These are phyloP conservation scores for Fratercula arctica DNA, from an alignment of 2,797 vertebrate species.

Conservation along the genomic window DNA sequence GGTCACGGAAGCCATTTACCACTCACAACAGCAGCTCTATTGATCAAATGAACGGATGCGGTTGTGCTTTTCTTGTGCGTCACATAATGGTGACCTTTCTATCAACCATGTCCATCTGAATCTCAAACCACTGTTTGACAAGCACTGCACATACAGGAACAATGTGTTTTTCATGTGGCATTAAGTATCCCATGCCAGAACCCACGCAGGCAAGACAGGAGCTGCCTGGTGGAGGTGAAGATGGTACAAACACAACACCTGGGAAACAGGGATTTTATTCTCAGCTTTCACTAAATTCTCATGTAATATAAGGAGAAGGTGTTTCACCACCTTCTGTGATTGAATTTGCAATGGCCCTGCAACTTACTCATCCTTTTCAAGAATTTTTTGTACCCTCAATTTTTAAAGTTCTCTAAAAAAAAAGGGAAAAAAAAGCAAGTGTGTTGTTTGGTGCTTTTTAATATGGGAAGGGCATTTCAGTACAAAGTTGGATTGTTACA, in stretches of 20 bases:
- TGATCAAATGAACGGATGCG: neutral
- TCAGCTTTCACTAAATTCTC: neutral
- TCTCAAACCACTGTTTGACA: neutral
- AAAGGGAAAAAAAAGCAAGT: neutral
- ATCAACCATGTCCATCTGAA: neutral
- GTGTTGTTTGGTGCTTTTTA: neutral
- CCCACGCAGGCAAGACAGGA: neutral
- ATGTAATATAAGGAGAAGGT: neutral
- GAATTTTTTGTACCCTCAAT: neutral
- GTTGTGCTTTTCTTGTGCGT: neutral
- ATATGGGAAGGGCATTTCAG: neutral
- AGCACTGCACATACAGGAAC: neutral
- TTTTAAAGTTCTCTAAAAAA: neutral
- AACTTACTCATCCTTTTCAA: neutral
- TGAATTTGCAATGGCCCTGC: neutral
- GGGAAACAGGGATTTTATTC: neutral
- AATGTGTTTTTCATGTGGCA: neutral
- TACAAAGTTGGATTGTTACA: neutral
- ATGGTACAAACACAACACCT: neutral
- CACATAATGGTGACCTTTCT: neutral
- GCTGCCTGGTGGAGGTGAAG: neutral
- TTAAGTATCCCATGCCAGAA: neutral
- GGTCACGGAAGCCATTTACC: neutral
- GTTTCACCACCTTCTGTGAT: neutral
- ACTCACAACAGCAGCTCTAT: neutral